A percentile compares a stretch with the other conserved stretches of the same genome.
Evolutionary conservation across 2,113 vertebrate species (phyloP).

Genomic region (Tupaia tana): DNA sequence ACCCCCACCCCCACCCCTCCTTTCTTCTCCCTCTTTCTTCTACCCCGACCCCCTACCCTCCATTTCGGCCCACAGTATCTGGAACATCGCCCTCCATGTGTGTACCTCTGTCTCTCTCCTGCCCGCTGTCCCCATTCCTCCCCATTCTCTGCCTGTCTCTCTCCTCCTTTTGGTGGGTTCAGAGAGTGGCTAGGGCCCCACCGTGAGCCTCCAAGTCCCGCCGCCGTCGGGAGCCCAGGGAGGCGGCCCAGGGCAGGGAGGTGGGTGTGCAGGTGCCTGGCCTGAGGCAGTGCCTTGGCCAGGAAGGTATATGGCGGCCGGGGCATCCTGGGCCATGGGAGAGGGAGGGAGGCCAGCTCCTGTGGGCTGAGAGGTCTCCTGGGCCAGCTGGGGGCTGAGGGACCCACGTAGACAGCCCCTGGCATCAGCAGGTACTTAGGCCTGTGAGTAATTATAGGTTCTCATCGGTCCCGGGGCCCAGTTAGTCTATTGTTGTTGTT

Average conservation of each 20-base stretch:
- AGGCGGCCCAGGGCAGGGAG: neutral
- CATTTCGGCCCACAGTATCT: neutral
- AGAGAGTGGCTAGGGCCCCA: neutral
- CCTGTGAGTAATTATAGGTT: neutral
- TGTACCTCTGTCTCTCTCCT: neutral
- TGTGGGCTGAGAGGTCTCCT: neutral
- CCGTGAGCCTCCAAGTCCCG: neutral
- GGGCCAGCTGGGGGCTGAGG: neutral
- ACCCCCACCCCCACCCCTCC: accelerated
- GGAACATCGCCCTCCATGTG: neutral
- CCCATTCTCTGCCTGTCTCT: neutral
- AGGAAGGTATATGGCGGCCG: neutral
- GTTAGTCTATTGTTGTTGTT: neutral
- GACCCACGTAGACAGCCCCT: neutral
- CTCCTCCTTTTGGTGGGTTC: neutral
- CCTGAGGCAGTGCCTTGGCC: neutral
- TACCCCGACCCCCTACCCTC: too few species aligned
- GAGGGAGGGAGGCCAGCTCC: neutral
- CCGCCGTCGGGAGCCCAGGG: neutral
- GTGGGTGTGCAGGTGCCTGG: neutral
- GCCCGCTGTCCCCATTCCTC: neutral
- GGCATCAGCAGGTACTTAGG: neutral
- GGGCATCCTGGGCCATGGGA: neutral
- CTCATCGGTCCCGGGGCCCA: neutral
- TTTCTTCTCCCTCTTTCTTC: neutral